phyloP scores from a whole-genome alignment of 2,797 vertebrate species.

The Siniperca scherzeri region DNA sequence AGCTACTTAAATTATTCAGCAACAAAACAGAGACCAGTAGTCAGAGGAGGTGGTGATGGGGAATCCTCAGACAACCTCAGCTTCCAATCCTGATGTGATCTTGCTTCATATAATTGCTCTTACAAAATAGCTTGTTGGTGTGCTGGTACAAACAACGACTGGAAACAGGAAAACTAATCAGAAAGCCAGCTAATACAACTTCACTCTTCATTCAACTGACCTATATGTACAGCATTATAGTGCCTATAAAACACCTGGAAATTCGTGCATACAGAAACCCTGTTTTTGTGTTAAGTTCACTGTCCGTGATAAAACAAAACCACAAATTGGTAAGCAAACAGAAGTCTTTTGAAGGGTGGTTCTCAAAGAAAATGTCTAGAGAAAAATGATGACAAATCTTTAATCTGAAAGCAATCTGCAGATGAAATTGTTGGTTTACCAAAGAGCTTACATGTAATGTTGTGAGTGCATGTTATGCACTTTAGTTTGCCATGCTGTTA shows the following conservation, averaged over 20 bases:
- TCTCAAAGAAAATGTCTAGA: constrained; percentile 14
- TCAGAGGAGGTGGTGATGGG: constrained; percentile 11
- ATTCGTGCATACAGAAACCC: background rate
- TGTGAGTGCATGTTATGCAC: background rate
- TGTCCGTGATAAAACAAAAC: background rate
- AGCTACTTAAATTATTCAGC: constrained; percentile 42
- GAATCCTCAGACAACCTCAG: constrained; percentile 13
- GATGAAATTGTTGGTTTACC: constrained; percentile 23
- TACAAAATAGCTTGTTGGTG: constrained; percentile 24
- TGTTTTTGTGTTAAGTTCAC: background rate
- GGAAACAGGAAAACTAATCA: constrained; percentile 4
- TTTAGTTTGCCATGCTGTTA: background rate
- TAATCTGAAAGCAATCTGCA: constrained; percentile 13
- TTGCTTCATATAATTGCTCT: constrained; percentile 44
- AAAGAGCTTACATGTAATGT: background rate
- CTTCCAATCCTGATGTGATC: constrained; percentile 32
- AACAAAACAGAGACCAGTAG: constrained; percentile 27
- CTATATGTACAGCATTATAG: background rate
- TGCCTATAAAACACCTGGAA: background rate
- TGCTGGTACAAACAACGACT: constrained; percentile 11
- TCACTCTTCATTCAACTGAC: background rate
- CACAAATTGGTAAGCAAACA: background rate
- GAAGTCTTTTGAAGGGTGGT: background rate
- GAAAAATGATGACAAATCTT: constrained; percentile 15
- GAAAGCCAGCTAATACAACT: background rate